Evolutionary conservation across 2,113 vertebrate genomes (phyloP).

Genomic region (Ploceus nigricollis): DNA sequence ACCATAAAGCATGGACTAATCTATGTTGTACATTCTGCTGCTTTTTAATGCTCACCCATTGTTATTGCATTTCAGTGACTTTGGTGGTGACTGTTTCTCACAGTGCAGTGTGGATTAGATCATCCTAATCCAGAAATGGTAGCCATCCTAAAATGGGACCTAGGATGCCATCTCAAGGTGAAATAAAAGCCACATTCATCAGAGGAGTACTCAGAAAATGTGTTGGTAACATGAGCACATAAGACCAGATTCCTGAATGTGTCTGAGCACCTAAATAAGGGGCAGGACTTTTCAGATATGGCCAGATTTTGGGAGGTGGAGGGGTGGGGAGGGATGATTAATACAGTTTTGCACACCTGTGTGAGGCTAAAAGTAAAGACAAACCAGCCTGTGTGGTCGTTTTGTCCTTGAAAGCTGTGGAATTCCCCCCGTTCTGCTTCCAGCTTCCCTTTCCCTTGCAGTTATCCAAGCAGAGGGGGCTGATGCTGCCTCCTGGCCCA

Average conservation of each 20-base stretch:
- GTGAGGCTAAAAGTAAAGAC: not conserved
- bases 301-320: not conserved
- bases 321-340: not conserved
- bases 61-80: not conserved
- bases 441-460: not conserved
- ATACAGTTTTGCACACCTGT: rapidly evolving
- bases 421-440: not conserved
- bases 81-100: not conserved
- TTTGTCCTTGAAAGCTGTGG: not conserved
- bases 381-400: rapidly evolving
- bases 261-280: not conserved
- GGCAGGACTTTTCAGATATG: not conserved
- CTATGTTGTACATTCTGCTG: constrained; percentile 23
- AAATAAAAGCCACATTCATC: not conserved
- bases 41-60: constrained; percentile 16
- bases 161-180: not conserved
- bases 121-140: constrained; percentile 48
- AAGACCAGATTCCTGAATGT: not conserved
- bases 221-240: not conserved
- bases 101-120: constrained; percentile 21
- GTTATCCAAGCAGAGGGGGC: not conserved
- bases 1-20: not conserved
- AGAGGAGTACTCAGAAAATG: not conserved
- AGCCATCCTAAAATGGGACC: not conserved
- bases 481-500: not conserved